Percentiles rank a stretch among this genome's conserved stretches.
phyloP scores from a whole-genome alignment of 2,113 vertebrate genomes.

The Aplodontia rufa region DNA sequence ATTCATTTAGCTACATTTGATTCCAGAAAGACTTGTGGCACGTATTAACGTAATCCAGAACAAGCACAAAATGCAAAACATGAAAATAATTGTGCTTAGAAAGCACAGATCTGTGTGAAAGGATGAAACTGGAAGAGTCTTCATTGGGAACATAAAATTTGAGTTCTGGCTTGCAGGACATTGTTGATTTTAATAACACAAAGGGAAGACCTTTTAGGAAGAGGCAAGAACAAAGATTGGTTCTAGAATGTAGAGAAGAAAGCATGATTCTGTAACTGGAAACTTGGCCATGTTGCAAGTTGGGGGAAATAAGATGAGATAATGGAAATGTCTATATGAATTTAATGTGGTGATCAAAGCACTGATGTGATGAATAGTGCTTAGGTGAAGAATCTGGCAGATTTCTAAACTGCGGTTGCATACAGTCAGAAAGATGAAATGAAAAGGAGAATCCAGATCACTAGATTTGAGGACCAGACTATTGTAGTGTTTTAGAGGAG shows the following conservation, averaged over 20 bases:
- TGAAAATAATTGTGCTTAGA: not conserved
- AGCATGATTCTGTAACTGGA: not conserved
- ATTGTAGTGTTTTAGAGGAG: not conserved
- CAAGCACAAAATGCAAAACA: constrained; percentile 26
- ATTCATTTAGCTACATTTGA: not conserved
- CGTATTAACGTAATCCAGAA: not conserved
- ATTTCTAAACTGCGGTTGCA: not conserved
- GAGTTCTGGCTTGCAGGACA: not conserved
- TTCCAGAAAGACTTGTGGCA: not conserved
- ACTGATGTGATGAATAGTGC: not conserved
- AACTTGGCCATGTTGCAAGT: not conserved
- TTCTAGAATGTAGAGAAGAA: not conserved
- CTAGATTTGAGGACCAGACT: not conserved
- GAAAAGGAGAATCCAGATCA: not conserved
- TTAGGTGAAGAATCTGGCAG: not conserved
- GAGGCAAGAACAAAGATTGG: not conserved
- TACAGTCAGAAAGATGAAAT: not conserved
- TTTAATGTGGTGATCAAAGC: not conserved
- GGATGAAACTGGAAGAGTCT: not conserved
- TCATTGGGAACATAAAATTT: not conserved
- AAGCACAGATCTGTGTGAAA: not conserved
- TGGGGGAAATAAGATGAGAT: not conserved
- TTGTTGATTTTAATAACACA: not conserved
- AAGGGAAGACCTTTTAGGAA: not conserved
- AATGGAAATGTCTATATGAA: not conserved